phyloP scores from a whole-genome alignment of 2,888 invertebrate species.

The Drosophila tripunctata region DNA sequence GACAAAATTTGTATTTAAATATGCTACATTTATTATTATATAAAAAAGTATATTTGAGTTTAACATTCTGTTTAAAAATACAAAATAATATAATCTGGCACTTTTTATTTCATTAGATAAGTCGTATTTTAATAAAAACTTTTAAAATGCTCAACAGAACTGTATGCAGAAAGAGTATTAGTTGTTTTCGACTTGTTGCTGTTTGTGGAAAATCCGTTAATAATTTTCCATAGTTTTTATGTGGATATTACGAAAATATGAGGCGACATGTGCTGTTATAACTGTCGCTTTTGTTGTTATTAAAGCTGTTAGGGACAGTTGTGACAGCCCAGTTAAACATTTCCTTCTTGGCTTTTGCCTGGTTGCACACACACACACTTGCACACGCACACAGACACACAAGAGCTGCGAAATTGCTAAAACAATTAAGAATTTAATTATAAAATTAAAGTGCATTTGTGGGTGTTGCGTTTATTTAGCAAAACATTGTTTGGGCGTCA shows the following conservation, averaged over 20 bases:
- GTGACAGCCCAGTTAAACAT: constrained; percentile 48
- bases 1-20: too few relatives aligned
- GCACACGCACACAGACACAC: background rate
- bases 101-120: too few relatives aligned
- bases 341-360: constrained; percentile 42
- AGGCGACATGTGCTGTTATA: constrained; percentile 22
- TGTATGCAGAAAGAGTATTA: background rate
- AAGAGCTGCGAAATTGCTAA: constrained; percentile 31
- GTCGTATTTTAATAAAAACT: too few relatives aligned
- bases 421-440: constrained; percentile 69
- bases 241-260: constrained; percentile 19
- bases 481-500: constrained; percentile 71
- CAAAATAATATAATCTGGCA: too few relatives aligned
- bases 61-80: too few relatives aligned
- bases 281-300: constrained; percentile 17
- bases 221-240: constrained; percentile 12
- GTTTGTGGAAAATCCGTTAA: background rate
- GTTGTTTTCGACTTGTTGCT: background rate
- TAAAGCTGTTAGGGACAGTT: constrained; percentile 47
- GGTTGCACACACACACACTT: background rate
- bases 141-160: too few relatives aligned
- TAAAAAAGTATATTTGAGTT: too few relatives aligned
- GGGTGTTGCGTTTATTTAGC: constrained; percentile 53
- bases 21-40: too few relatives aligned
- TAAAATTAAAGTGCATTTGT: constrained; percentile 56